Conservation (phyloP, 2,888 invertebrate species). For the Dasysyrphus albostriatus region DNA sequence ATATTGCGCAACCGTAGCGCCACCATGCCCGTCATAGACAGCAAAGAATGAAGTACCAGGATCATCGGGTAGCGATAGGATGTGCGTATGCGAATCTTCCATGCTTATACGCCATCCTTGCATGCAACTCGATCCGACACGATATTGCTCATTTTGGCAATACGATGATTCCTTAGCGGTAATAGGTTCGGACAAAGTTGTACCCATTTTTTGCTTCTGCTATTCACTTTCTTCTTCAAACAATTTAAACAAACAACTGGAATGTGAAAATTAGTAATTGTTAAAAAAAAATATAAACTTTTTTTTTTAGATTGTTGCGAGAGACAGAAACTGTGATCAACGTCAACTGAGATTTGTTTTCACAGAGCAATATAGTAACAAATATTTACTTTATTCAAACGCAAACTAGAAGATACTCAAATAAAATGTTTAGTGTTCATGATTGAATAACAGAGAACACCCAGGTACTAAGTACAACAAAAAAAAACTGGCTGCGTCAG, state of each 20-base stretch:
- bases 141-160: conserved; percentile 89
- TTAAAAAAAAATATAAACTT: conserved; percentile 23
- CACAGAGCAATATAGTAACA: conserved; percentile 25
- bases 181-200: conserved; percentile 98
- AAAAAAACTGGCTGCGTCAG: conserved; percentile 32
- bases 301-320: conserved; percentile 16
- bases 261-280: conserved; percentile 38
- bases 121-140: conserved; percentile 98
- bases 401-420: conserved; percentile 12
- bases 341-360: conserved; percentile 46
- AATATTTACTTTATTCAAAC: conserved; percentile 60
- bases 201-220: conserved; percentile 90
- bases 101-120: conserved; percentile 99
- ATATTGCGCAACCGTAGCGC: conserved; percentile 95
- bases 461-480: background rate
- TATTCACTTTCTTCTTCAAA: conserved; percentile 5
- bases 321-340: conserved; percentile 49
- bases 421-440: conserved; percentile 35
- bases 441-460: conserved; percentile 26
- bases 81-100: conserved; percentile 99
- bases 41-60: conserved; percentile 97
- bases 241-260: conserved; percentile 55
- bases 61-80: conserved; percentile 96
- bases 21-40: conserved; percentile 91
- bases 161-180: conserved; percentile 94